phyloP scores from a whole-genome alignment of 2,888 invertebrate genomes.

The Junonia oenone region DNA sequence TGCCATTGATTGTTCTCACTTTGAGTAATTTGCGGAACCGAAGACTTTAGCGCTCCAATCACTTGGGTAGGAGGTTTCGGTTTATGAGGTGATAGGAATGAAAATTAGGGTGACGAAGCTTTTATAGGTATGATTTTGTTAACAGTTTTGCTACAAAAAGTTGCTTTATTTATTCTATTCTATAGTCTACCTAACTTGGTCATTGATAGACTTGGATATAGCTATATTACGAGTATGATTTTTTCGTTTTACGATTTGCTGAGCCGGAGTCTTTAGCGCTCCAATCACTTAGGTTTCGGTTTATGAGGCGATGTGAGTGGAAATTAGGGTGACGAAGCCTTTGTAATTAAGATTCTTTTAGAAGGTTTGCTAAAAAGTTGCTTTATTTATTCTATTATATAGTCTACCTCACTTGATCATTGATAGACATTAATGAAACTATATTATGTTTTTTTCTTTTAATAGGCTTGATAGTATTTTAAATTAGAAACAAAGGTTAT shows the following conservation, averaged over 20 bases:
- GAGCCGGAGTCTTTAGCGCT: conserved; percentile 13
- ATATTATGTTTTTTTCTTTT: no score
- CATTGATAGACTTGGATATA: no score
- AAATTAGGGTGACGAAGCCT: conserved; percentile 11
- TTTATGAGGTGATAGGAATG: conserved; percentile 5
- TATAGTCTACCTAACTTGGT: no score
- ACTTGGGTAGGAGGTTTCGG: conserved; percentile 1
- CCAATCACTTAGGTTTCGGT: conserved; percentile 6
- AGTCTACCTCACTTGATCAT: no score
- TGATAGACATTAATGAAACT: no score
- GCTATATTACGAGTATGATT: no score
- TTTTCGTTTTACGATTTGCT: no score
- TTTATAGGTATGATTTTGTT: conserved; percentile 3
- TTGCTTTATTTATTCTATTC: no score
- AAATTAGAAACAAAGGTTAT: no score
- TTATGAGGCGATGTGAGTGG: conserved; percentile 5
- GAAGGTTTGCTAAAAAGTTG: not conserved
- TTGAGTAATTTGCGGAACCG: conserved; percentile 24
- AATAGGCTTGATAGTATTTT: no score
- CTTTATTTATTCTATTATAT: no score
- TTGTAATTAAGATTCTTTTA: not conserved
- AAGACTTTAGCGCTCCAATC: conserved; percentile 5
- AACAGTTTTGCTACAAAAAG: not conserved
- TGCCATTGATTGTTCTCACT: conserved; percentile 21
- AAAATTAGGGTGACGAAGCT: conserved; percentile 11